Base-by-base conservation (phyloP, 2,888 invertebrate species). In the Electrophaes corylata region DNA sequence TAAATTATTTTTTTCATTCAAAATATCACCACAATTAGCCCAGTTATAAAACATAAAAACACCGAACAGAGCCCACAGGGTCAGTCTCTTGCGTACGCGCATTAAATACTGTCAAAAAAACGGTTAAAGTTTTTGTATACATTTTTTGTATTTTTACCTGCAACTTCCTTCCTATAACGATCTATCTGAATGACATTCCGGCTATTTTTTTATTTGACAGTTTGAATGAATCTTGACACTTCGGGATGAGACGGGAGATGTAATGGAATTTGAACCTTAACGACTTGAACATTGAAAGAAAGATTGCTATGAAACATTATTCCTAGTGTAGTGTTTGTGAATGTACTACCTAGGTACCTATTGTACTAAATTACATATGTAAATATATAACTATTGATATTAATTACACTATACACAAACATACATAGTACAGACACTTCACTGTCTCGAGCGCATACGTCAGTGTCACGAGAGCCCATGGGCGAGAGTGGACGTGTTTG, bases 111-210 rank as follows among this genome's bases (percentile, higher is more conserved):
- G 37, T 10, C 6, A 37, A 8, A 37, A 16, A 16, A 10, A 37
- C 16, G 37, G 16, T 37, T 14, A 35, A 23, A 29, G 37, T 54
- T 54, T 60, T 50, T 58, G 51, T 43, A 50, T 73, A 67, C 76
- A 78, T 83, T 85, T 81, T 83, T 75, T 73, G 62, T 67, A 60
- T 73, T 71, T 78, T 78, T 90, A 91, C 91, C 91, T 91, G 91
- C 86, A 76, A 89, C 91, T 91, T 91, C 91, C 91, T 91, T 91
- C 91, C 91, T 91, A 76, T 75, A 83, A 69, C 86, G 79, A 89
- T 89, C 87, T 81, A 84, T 90, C 87, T 73, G 83, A 89, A 86
- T 86, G 84, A 86, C 88, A 91, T 91, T 91, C 91, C 84, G 67
- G 56, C 66, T 71, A 10, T 29, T 26, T 26, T 29, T 29, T 29